Conservation (phyloP, 2,888 invertebrate species). For the Lamellibrachia satsuma region DNA sequence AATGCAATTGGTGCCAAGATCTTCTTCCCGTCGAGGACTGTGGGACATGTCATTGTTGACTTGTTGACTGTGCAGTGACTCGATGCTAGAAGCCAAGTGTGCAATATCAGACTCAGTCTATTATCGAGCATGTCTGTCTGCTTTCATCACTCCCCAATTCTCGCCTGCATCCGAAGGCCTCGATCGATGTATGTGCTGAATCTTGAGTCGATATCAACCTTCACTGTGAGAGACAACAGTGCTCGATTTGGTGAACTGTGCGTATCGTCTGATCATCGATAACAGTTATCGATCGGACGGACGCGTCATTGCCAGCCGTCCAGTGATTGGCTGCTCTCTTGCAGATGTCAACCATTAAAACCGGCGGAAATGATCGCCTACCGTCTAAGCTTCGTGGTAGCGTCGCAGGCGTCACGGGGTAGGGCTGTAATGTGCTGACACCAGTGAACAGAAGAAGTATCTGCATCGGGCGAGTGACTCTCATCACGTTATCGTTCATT, state of each 20-base stretch:
- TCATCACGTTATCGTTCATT: neutral
- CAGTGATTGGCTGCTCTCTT: neutral
- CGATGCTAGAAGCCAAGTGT: neutral
- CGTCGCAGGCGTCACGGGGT: neutral
- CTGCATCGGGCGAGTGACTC: neutral
- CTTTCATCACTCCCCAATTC: neutral
- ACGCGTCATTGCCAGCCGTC: neutral
- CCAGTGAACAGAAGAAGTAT: neutral
- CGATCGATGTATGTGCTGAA: neutral
- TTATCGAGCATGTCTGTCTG: neutral
- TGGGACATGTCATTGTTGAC: neutral
- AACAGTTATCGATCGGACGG: neutral
- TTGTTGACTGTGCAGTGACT: neutral
- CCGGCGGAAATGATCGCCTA: neutral
- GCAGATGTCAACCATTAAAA: neutral
- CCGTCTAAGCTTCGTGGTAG: neutral
- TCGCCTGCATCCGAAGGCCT: neutral
- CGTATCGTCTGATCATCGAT: neutral
- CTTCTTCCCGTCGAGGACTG: neutral
- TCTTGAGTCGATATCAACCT: neutral
- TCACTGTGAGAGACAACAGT: neutral
- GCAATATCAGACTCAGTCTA: neutral
- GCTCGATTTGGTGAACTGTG: neutral
- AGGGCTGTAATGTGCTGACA: neutral
- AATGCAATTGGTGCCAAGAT: neutral